phyloP scores from a whole-genome alignment of 2,113 vertebrate species.

The Myiozetetes cayanensis region DNA sequence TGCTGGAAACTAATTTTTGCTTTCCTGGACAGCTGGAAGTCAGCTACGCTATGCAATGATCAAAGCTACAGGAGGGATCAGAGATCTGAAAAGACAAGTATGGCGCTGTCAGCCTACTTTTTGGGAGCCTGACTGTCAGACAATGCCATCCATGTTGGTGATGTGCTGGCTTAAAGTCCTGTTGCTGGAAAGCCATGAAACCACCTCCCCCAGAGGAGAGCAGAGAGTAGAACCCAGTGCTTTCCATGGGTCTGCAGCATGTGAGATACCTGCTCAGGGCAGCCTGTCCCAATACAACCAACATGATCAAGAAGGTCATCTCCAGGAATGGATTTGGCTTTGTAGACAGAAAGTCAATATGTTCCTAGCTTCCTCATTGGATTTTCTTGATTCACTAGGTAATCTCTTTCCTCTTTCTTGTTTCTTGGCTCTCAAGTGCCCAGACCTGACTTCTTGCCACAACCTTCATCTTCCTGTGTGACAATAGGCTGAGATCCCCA shows the following conservation, averaged over 20 bases:
- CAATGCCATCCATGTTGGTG: not conserved
- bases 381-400: not conserved
- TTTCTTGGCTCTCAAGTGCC: not conserved
- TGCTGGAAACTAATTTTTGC: not conserved
- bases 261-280: not conserved
- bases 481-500: not conserved
- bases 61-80: not conserved
- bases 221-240: not conserved
- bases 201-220: not conserved
- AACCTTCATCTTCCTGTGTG: not conserved
- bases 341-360: not conserved
- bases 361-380: not conserved
- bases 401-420: not conserved
- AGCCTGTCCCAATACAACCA: not conserved
- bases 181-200: not conserved
- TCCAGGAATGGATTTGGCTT: not conserved
- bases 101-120: not conserved
- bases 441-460: not conserved
- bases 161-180: not conserved
- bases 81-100: not conserved
- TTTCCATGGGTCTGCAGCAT: not conserved
- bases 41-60: not conserved
- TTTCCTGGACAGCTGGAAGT: constrained; percentile 6
- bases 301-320: not conserved
- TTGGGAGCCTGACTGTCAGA: not conserved